These are phyloP conservation scores for Zapornia atra DNA, from an alignment of 2,113 vertebrate species.

Conservation along the genomic window DNA sequence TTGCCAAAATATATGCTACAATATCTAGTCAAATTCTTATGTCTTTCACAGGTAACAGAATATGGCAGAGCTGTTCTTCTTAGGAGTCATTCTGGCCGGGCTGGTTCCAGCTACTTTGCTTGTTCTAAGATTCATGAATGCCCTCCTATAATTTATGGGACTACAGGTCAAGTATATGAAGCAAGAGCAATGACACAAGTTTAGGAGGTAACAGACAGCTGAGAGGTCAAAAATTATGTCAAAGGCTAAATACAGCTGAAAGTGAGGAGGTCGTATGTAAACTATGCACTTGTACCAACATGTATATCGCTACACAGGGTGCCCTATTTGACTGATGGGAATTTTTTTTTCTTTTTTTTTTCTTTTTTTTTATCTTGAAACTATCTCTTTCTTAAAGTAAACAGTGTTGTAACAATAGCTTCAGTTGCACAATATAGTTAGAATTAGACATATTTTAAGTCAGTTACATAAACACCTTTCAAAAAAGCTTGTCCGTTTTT, in stretches of 20 bases:
- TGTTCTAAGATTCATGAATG: not conserved
- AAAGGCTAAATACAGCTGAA: conserved; percentile 11
- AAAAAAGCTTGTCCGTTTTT: not conserved
- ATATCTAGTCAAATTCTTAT: not conserved
- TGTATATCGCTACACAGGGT: not conserved
- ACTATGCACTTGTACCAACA: not conserved
- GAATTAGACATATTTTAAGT: not conserved
- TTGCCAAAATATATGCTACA: not conserved
- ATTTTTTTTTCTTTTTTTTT: not conserved
- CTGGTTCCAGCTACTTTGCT: not conserved
- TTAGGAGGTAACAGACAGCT: not conserved
- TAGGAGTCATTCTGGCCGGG: not conserved
- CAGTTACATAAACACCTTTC: not conserved
- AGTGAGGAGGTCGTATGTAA: not conserved
- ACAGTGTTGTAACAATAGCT: not conserved
- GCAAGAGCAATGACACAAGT: not conserved
- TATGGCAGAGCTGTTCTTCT: not conserved
- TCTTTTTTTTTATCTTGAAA: not conserved
- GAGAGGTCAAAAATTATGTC: not conserved
- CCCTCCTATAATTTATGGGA: not conserved
- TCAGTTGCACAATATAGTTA: not conserved
- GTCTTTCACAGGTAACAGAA: not conserved
- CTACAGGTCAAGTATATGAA: not conserved
- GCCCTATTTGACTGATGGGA: not conserved
- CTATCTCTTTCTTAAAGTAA: not conserved